Conservation (phyloP, 2,888 invertebrate species). For the Ophioninae sp. region DNA sequence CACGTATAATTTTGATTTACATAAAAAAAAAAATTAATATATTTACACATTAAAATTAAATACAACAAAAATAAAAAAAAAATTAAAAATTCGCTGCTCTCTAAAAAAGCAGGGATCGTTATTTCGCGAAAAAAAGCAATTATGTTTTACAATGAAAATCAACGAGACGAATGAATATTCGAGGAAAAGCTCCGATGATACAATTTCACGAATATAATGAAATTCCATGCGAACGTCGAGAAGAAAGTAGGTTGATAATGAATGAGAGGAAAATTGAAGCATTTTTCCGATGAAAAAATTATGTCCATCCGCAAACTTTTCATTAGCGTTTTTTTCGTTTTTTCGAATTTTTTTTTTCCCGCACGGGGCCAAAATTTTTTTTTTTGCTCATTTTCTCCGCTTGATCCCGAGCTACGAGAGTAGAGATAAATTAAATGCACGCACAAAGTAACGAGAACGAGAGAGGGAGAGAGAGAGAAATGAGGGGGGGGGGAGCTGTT, state of each 20-base stretch:
- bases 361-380: not conserved
- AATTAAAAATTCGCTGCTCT: too few species aligned
- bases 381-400: not conserved
- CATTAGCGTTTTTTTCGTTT: not conserved
- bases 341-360: not conserved
- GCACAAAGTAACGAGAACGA: slow-evolving; percentile 21
- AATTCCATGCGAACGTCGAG: not conserved
- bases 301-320: not conserved
- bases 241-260: not conserved
- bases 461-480: slow-evolving; percentile 25
- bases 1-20: too few species aligned
- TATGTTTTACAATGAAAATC: too few species aligned
- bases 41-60: too few species aligned
- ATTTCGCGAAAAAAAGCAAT: too few species aligned
- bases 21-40: too few species aligned
- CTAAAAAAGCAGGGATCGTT: too few species aligned
- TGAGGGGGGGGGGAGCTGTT: slow-evolving; percentile 37
- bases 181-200: too few species aligned
- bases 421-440: slow-evolving; percentile 27
- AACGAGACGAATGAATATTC: too few species aligned
- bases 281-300: not conserved
- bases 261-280: not conserved
- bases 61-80: too few species aligned
- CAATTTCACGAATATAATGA: not conserved
- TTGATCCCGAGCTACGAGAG: slow-evolving; percentile 2